phyloP scores from a whole-genome alignment of 92 coral and sea anemone genomes.

The Pocillopora grandis region DNA sequence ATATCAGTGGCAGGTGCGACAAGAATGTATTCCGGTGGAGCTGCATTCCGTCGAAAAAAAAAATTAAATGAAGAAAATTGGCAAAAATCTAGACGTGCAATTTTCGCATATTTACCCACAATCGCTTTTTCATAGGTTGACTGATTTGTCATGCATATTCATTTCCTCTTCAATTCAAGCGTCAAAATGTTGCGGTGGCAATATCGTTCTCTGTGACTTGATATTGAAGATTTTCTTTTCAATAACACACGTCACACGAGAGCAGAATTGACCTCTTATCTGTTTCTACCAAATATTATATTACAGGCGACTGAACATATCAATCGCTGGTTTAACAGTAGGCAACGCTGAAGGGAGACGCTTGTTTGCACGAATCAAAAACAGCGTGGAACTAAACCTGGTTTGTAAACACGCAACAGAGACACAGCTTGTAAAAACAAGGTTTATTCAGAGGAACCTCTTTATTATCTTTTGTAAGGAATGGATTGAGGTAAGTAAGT shows the following conservation, averaged over 20 bases:
- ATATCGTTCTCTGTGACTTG: constrained; percentile 12
- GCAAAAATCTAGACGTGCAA: neutral
- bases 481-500: neutral
- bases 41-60: neutral
- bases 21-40: neutral
- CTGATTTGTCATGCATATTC: neutral
- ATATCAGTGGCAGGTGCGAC: neutral
- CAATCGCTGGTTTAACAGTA: constrained; percentile 5
- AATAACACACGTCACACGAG: constrained; percentile 26
- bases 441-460: no score
- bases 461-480: neutral
- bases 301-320: constrained; percentile 6
- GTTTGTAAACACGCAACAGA: constrained; percentile 24
- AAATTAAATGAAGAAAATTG: neutral
- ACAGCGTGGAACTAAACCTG: constrained; percentile 5
- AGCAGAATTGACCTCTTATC: constrained; percentile 26
- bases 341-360: neutral
- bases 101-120: neutral
- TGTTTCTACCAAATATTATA: neutral
- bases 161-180: constrained; percentile 2
- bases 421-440: neutral
- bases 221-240: constrained; percentile 10
- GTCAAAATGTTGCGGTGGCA: constrained; percentile 19
- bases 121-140: neutral
- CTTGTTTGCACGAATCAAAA: constrained; percentile 26